phyloP scores from a whole-genome alignment of 2,888 invertebrate genomes.

The Thysanoteuthis rhombus region DNA sequence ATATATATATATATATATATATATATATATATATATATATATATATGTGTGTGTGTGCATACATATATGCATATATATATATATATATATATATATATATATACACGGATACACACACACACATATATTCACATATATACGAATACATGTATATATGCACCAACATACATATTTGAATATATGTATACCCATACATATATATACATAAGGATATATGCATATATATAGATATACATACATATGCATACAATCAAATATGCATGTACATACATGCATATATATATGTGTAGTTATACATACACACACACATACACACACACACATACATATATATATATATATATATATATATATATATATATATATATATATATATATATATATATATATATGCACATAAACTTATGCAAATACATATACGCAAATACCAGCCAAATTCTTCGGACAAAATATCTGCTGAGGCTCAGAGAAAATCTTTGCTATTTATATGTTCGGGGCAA shows the following conservation, averaged over 20 bases:
- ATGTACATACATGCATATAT: neutral
- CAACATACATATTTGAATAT: neutral
- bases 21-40: neutral
- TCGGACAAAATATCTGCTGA: too few species aligned
- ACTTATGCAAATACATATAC: too few species aligned
- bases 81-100: neutral
- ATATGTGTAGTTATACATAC: too few species aligned
- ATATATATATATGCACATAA: too few species aligned
- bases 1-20: neutral
- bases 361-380: too few species aligned
- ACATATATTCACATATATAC: neutral
- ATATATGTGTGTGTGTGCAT: too few species aligned
- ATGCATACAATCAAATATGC: neutral
- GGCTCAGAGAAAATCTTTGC: too few species aligned
- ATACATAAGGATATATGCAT: too few species aligned
- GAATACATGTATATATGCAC: neutral
- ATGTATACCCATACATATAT: neutral
- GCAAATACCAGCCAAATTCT: too few species aligned
- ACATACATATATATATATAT: too few species aligned
- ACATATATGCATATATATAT: neutral
- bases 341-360: too few species aligned
- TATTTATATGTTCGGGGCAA: too few species aligned
- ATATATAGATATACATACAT: neutral
- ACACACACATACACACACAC: neutral
- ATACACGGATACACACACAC: neutral